Percentiles rank a stretch among this genome's conserved stretches.
These are phyloP conservation scores for Chelmon rostratus DNA, from an alignment of 2,797 vertebrate species.

Conservation along the genomic window DNA sequence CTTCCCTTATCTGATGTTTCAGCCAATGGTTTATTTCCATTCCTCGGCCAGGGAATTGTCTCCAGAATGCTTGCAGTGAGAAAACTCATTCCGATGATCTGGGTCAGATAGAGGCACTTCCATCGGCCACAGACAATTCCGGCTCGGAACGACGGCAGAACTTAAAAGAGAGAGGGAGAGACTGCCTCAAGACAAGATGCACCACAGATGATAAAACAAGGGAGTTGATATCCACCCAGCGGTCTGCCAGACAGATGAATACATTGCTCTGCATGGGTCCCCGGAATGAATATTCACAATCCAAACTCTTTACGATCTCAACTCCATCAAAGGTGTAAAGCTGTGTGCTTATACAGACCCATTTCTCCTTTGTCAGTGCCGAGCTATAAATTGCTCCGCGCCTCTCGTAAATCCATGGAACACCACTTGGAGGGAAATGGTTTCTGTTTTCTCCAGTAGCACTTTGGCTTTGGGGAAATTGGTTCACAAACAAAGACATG, in stretches of 20 bases:
- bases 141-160: slow-evolving; percentile 50
- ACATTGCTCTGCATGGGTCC: slow-evolving; percentile 31
- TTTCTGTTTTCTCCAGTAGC: slow-evolving; percentile 73
- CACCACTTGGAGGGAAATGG: slow-evolving; percentile 72
- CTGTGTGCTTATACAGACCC: slow-evolving; percentile 49
- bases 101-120: slow-evolving; percentile 76
- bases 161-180: slow-evolving; percentile 50
- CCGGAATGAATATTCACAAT: slow-evolving; percentile 71
- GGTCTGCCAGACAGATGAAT: slow-evolving; percentile 50
- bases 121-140: slow-evolving; percentile 63
- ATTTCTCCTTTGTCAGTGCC: slow-evolving; percentile 62
- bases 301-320: slow-evolving; percentile 51
- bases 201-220: slow-evolving; percentile 65
- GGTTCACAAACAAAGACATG: slow-evolving; percentile 78
- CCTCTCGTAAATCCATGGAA: slow-evolving; percentile 73
- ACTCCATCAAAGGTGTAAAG: slow-evolving; percentile 70
- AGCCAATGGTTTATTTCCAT: slow-evolving; percentile 77
- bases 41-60: slow-evolving; percentile 72
- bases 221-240: slow-evolving; percentile 57
- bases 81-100: slow-evolving; percentile 81
- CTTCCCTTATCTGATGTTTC: slow-evolving; percentile 79
- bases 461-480: slow-evolving; percentile 77
- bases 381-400: slow-evolving; percentile 65
- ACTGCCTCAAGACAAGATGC: slow-evolving; percentile 56
- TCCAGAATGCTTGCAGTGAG: slow-evolving; percentile 65